Evolutionary conservation across 1,140 invertebrate genomes (phyloP).

Genomic region (Prorops nasuta): DNA sequence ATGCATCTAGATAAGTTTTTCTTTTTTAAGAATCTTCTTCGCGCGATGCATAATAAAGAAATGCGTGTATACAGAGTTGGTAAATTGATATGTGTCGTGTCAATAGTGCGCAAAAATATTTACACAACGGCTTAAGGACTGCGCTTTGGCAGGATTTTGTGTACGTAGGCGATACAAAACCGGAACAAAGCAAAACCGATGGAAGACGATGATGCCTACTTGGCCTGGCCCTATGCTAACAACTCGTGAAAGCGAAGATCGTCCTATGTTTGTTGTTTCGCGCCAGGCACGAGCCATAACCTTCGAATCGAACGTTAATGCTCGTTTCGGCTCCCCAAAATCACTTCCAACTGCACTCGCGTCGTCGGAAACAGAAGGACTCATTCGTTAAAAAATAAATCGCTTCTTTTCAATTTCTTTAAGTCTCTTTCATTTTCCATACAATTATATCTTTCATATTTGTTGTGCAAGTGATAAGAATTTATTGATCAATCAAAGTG

Average conservation of each 20-base stretch:
- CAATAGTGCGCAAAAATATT: slow-evolving; percentile 33
- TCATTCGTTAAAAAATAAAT: slow-evolving; percentile 8
- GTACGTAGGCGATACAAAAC: slow-evolving; percentile 25
- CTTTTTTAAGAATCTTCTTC: too few species aligned
- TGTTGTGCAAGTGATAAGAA: slow-evolving; percentile 9
- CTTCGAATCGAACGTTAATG: not conserved
- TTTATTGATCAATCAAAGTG: slow-evolving; percentile 17
- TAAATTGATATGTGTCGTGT: slow-evolving; percentile 7
- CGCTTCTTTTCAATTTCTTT: slow-evolving; percentile 10
- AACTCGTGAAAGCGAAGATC: slow-evolving; percentile 16
- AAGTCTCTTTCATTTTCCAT: slow-evolving; percentile 4
- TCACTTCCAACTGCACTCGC: not conserved
- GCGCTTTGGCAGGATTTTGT: slow-evolving; percentile 18
- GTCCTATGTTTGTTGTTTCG: slow-evolving; percentile 25
- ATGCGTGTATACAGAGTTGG: too few species aligned
- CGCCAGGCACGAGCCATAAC: slow-evolving; percentile 11
- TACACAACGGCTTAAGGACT: slow-evolving; percentile 24
- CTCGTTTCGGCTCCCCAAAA: not conserved
- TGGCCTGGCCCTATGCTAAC: slow-evolving; percentile 31
- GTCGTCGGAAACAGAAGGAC: slow-evolving; percentile 3
- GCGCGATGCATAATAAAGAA: too few species aligned
- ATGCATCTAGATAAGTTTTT: too few species aligned
- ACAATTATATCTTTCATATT: not conserved
- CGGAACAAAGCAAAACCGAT: slow-evolving; percentile 24
- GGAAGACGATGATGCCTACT: slow-evolving; percentile 18